These are phyloP conservation scores for Ostrea denselamellosa DNA, from an alignment of 1,140 invertebrate genomes.

Conservation along the genomic window DNA sequence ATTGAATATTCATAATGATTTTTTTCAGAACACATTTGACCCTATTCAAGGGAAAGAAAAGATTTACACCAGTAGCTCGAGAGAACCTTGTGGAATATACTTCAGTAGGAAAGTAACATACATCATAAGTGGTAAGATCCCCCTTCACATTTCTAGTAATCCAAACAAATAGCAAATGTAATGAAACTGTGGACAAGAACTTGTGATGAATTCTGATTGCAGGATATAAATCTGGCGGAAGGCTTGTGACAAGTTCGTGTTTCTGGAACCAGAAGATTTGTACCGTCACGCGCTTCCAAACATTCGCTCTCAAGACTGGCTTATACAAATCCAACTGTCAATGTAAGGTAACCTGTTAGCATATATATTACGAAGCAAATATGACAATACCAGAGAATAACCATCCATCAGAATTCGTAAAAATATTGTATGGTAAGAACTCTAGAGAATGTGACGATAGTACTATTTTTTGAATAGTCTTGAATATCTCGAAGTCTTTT, in stretches of 20 bases:
- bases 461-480: too few relatives aligned
- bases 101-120: constrained; percentile 17
- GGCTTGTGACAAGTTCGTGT: background rate
- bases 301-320: constrained; percentile 4
- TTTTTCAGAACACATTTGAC: constrained; percentile 11
- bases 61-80: background rate
- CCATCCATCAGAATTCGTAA: background rate
- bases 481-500: too few relatives aligned
- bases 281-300: background rate
- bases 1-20: background rate
- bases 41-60: background rate
- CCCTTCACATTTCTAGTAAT: too few relatives aligned
- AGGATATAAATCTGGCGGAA: background rate
- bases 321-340: constrained; percentile 7
- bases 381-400: background rate
- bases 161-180: too few relatives aligned
- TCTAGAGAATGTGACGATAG: too few relatives aligned
- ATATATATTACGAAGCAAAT: too few relatives aligned
- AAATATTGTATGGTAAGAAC: too few relatives aligned
- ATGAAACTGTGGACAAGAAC: background rate
- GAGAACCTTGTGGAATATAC: background rate
- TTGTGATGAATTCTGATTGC: background rate
- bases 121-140: background rate
- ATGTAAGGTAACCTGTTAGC: background rate
- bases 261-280: constrained; percentile 18